These are phyloP conservation scores for Rousettus madagascariensis DNA, from an alignment of 2,797 vertebrate species.

Conservation along the genomic window DNA sequence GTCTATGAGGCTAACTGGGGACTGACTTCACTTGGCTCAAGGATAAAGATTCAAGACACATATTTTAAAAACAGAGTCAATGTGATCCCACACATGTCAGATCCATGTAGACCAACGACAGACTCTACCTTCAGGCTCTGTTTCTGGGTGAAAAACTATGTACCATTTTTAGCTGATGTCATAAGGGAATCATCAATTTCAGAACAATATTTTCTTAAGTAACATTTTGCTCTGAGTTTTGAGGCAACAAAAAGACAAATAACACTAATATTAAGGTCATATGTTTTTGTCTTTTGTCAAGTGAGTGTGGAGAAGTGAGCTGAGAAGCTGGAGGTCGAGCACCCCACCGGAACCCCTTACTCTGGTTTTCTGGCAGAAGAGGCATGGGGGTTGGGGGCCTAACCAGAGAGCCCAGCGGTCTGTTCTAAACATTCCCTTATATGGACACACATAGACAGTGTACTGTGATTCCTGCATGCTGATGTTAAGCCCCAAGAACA, in stretches of 20 bases:
- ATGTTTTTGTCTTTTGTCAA: constrained; percentile 1
- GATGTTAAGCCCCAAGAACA: not conserved
- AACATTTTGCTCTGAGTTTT: not conserved
- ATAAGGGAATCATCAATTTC: not conserved
- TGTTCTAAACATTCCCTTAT: constrained; percentile 61
- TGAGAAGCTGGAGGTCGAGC: not conserved
- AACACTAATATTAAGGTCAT: not conserved
- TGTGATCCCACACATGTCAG: not conserved
- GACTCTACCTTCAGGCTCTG: not conserved
- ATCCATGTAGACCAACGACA: not conserved
- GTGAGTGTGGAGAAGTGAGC: not conserved
- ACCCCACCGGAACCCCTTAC: not conserved
- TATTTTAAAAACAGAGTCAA: not conserved
- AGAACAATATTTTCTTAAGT: constrained; percentile 8
- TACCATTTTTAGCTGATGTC: not conserved
- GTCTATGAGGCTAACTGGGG: not conserved
- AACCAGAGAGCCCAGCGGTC: not conserved
- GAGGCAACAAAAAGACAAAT: not conserved
- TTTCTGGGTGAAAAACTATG: not conserved
- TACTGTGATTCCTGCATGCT: not conserved
- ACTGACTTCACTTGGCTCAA: not conserved
- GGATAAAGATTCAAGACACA: not conserved
- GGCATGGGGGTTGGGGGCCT: not conserved
- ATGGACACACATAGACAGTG: not conserved
- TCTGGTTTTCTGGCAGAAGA: not conserved